Percentiles rank a stretch among this genome's conserved stretches.
These are phyloP conservation scores for Micronisus gabar DNA, from an alignment of 2,113 vertebrate species.

Conservation along the genomic window DNA sequence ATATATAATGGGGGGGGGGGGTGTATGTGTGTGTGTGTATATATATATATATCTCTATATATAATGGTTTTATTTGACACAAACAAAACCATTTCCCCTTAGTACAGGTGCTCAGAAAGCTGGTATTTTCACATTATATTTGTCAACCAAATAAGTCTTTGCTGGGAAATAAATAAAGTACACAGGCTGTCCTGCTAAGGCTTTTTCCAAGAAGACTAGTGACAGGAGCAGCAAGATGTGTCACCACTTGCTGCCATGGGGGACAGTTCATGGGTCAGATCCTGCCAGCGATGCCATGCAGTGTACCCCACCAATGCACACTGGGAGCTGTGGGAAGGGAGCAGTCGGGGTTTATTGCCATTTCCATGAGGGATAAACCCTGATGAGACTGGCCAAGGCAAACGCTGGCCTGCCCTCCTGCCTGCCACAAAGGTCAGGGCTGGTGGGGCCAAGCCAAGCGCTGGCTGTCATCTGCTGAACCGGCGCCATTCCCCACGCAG, in stretches of 20 bases:
- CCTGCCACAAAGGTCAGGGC: constrained; percentile 24
- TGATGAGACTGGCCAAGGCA: not conserved
- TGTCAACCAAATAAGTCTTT: not conserved
- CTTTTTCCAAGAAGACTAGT: not conserved
- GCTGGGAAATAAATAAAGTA: not conserved
- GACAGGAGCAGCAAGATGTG: not conserved
- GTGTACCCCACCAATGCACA: not conserved
- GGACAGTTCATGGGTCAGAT: not conserved
- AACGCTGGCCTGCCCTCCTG: not conserved
- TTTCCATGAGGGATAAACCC: constrained; percentile 1
- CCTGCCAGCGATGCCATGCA: not conserved
- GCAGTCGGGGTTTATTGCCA: not conserved
- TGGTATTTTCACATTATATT: not conserved
- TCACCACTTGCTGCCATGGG: not conserved
- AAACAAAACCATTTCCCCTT: not conserved
- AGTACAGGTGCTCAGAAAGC: not conserved
- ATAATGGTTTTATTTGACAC: not conserved
- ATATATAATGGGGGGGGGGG: no score
- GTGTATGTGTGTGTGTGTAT: not conserved
- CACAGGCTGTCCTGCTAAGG: not conserved
- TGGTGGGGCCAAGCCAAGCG: not conserved
- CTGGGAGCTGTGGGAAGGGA: not conserved
- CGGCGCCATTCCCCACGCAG: not conserved
- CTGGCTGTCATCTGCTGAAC: not conserved
- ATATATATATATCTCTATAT: not conserved